A percentile compares a stretch with the other conserved stretches of the same genome.
These are phyloP conservation scores for Triplophysa tibetana DNA, from an alignment of 2,113 vertebrate genomes.

Conservation along the genomic window DNA sequence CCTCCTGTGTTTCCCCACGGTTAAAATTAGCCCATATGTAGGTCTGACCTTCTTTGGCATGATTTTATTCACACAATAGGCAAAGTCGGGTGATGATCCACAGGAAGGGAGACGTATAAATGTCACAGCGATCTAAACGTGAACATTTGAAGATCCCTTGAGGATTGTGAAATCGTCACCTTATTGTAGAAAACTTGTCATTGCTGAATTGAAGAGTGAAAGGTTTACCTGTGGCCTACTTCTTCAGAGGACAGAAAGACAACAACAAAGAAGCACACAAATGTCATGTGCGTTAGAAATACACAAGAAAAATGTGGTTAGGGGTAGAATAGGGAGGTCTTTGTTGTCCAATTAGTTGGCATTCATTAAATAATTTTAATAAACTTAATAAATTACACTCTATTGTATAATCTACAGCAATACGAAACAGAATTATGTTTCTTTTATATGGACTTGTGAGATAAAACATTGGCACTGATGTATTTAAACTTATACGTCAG, in stretches of 20 bases:
- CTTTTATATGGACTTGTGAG: too few species aligned
- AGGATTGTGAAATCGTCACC: slow-evolving; percentile 10
- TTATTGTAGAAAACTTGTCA: slow-evolving; percentile 21
- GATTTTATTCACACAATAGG: slow-evolving; percentile 22
- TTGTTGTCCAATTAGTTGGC: too few species aligned
- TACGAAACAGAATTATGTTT: too few species aligned
- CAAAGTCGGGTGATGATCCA: slow-evolving; percentile 16
- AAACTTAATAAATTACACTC: too few species aligned
- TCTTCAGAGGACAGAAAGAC: neutral
- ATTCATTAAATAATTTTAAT: too few species aligned
- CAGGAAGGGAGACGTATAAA: neutral
- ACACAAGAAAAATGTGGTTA: too few species aligned
- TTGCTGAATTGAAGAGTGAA: neutral
- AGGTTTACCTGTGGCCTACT: slow-evolving; percentile 13
- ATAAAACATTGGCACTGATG: too few species aligned
- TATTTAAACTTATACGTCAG: too few species aligned
- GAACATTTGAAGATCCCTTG: neutral
- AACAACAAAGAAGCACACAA: too few species aligned
- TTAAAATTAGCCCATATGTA: slow-evolving; percentile 19
- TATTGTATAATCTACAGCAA: too few species aligned
- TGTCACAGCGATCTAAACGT: neutral
- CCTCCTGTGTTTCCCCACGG: neutral
- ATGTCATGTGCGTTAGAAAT: too few species aligned
- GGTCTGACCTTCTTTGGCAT: slow-evolving; percentile 23
- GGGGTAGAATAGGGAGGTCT: too few species aligned